Conservation (phyloP, 2,888 invertebrate genomes). For the Oscheius onirici region DNA sequence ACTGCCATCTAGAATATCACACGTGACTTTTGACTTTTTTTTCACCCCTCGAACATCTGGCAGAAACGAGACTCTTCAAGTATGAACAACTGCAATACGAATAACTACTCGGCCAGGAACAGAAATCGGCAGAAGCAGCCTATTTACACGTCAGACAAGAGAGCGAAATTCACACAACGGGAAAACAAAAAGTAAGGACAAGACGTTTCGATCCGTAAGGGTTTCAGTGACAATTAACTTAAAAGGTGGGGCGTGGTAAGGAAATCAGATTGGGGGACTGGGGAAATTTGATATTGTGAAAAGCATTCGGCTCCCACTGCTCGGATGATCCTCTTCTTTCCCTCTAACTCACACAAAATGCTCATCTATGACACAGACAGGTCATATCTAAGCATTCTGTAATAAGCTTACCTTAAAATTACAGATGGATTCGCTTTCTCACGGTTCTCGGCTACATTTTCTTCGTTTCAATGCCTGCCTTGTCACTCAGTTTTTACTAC, state of each 20-base stretch:
- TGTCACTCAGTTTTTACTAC: constrained; percentile 64
- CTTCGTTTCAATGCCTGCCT: constrained; percentile 65
- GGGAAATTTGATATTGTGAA: constrained; percentile 30
- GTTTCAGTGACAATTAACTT: constrained; percentile 5
- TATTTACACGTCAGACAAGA: constrained; percentile 59
- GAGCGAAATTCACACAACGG: constrained; percentile 58
- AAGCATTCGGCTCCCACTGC: constrained; percentile 22
- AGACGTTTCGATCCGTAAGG: not conserved
- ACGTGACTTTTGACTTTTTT: not conserved
- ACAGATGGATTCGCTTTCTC: constrained; percentile 65
- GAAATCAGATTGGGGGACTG: constrained; percentile 15
- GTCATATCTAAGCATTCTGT: not conserved
- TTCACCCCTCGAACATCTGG: not conserved
- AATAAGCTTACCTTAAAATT: not conserved
- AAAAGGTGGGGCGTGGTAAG: constrained; percentile 23
- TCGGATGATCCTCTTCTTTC: constrained; percentile 32
- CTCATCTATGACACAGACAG: constrained; percentile 16
- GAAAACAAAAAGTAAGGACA: constrained; percentile 54
- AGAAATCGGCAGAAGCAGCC: constrained; percentile 52
- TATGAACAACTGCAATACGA: constrained; percentile 33
- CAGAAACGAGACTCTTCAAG: not conserved
- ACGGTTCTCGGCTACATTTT: constrained; percentile 68
- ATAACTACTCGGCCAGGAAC: constrained; percentile 47
- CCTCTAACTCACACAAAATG: constrained; percentile 13
- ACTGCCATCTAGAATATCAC: not conserved